Percentiles rank a stretch among this genome's conserved stretches.
These are phyloP conservation scores for Peromyscus nudipes DNA, from an alignment of 2,797 vertebrate genomes.

Conservation along the genomic window DNA sequence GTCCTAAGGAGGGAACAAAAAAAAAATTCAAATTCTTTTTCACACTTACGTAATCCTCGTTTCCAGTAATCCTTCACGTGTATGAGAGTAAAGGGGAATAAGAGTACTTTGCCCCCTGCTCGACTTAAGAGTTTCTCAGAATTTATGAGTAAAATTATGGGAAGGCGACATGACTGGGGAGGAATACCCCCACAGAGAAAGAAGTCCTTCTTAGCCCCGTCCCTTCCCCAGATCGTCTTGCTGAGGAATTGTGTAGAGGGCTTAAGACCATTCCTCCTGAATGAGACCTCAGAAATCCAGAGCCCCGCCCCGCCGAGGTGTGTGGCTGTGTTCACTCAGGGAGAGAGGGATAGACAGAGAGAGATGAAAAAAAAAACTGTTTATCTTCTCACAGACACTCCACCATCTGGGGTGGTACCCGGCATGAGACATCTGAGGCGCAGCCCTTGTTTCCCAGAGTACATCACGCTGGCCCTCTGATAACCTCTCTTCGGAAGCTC, in stretches of 20 bases:
- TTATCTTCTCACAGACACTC: slow-evolving; percentile 53
- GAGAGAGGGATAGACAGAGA: background rate
- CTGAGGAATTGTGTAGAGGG: background rate
- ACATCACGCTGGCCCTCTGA: background rate
- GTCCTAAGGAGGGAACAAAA: slow-evolving; percentile 40
- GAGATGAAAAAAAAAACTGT: too few relatives aligned
- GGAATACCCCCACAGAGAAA: background rate
- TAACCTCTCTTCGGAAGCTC: background rate
- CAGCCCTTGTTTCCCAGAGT: background rate
- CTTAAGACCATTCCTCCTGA: background rate
- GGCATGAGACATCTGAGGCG: background rate
- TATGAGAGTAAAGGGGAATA: slow-evolving; percentile 15
- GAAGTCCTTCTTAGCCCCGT: too few relatives aligned
- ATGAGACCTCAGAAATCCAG: fast-evolving
- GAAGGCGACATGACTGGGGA: background rate
- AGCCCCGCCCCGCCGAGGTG: background rate
- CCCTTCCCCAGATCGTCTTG: background rate
- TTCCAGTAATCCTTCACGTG: slow-evolving; percentile 47
- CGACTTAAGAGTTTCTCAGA: slow-evolving; percentile 32
- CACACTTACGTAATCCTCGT: slow-evolving; percentile 38
- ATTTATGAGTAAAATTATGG: background rate
- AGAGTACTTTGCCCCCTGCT: slow-evolving; percentile 44
- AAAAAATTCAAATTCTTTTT: slow-evolving; percentile 19
- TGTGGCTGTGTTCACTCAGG: background rate
- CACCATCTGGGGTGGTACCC: background rate